phyloP scores from a whole-genome alignment of 2,888 invertebrate genomes.

The Brachypalpus laphriformis region DNA sequence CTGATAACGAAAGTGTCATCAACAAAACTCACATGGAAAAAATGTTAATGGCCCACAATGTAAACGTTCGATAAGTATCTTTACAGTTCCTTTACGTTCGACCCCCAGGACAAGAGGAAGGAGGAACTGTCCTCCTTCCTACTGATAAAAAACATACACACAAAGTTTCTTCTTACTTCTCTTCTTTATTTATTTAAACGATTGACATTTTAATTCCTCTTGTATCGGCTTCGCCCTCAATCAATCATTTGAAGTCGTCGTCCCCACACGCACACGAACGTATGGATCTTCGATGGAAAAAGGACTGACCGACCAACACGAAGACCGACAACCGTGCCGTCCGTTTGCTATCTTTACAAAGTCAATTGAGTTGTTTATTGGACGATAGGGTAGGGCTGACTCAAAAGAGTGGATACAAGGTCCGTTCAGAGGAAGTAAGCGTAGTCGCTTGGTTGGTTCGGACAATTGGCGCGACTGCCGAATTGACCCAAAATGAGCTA shows the following conservation, averaged over 20 bases:
- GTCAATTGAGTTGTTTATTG: conserved; percentile 70
- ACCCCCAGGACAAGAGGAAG: neutral
- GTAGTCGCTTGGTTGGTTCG: neutral
- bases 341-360: conserved; percentile 40
- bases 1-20: conserved; percentile 52
- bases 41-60: conserved; percentile 39
- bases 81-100: neutral
- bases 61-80: conserved; percentile 42
- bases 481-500: conserved; percentile 51
- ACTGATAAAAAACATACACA: conserved; percentile 30
- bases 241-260: conserved; percentile 61
- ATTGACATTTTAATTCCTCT: conserved; percentile 68
- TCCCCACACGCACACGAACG: neutral
- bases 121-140: neutral
- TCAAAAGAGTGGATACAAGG: neutral
- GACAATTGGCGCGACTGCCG: conserved; percentile 52
- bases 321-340: conserved; percentile 13
- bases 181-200: conserved; percentile 60
- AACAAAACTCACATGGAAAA: neutral
- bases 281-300: neutral
- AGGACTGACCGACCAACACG: neutral
- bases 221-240: conserved; percentile 49
- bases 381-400: conserved; percentile 31
- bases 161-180: conserved; percentile 33
- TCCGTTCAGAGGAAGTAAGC: conserved; percentile 2